Evolutionary conservation across 2,888 invertebrate species (phyloP).

Genomic region (Cremastinae sp.): DNA sequence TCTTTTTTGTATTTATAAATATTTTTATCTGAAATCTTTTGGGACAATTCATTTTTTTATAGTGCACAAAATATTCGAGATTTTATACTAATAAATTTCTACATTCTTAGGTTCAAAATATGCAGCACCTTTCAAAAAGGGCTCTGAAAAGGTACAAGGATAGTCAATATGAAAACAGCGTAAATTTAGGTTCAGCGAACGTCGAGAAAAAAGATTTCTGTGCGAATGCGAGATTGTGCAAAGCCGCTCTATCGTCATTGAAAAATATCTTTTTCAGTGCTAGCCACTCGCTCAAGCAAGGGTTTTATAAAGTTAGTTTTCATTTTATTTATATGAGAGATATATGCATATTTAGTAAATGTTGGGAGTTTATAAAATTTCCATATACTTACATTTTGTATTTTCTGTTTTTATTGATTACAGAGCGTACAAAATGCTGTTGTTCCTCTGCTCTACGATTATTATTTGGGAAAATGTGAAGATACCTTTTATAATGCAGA

Average conservation of each 20-base stretch:
- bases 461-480: conserved; percentile 67
- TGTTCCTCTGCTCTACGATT: conserved; percentile 69
- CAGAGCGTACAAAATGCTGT: conserved; percentile 69
- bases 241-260: conserved; percentile 67
- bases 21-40: too few relatives aligned
- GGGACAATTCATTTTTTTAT: too few relatives aligned
- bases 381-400: too few relatives aligned
- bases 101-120: conserved; percentile 68
- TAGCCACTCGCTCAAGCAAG: conserved; percentile 66
- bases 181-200: conserved; percentile 60
- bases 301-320: conserved; percentile 70
- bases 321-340: not conserved
- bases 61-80: not conserved
- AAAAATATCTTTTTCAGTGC: conserved; percentile 71
- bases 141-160: conserved; percentile 71
- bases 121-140: conserved; percentile 69
- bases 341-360: too few relatives aligned
- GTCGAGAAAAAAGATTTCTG: conserved; percentile 51
- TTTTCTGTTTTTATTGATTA: too few relatives aligned
- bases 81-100: conserved; percentile 11
- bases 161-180: conserved; percentile 68
- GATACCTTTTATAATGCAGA: conserved; percentile 66
- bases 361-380: too few relatives aligned
- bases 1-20: too few relatives aligned
- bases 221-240: conserved; percentile 68